Percentiles rank a stretch among this genome's conserved stretches.
phyloP scores from a whole-genome alignment of 2,888 invertebrate species.

The Auanema freiburgensis region DNA sequence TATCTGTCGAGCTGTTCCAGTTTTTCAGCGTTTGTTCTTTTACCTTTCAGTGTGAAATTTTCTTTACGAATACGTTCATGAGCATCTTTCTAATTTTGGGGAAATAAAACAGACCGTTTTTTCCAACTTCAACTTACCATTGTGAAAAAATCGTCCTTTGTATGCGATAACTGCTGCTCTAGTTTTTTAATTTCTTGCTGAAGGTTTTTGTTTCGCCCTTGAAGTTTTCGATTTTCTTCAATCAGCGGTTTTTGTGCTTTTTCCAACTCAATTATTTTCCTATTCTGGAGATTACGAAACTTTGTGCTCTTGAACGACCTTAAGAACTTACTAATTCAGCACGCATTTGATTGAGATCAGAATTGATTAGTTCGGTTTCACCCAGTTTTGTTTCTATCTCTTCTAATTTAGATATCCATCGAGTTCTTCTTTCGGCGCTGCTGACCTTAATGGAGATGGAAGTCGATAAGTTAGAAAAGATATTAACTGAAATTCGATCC shows the following conservation, averaged over 20 bases:
- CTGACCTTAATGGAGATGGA: constrained; percentile 56
- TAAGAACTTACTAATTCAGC: constrained; percentile 55
- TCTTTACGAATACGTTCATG: constrained; percentile 60
- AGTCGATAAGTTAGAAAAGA: constrained; percentile 5
- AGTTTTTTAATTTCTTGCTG: constrained; percentile 49
- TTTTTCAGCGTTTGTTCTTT: constrained; percentile 60
- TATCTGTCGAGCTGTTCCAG: constrained; percentile 60
- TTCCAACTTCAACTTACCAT: constrained; percentile 41
- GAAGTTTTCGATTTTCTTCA: constrained; percentile 56
- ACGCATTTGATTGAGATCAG: constrained; percentile 55
- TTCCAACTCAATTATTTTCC: constrained; percentile 62
- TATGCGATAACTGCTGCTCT: constrained; percentile 54
- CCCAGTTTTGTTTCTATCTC: constrained; percentile 54
- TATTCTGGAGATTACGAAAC: constrained; percentile 49
- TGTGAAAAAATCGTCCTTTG: constrained; percentile 57
- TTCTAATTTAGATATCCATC: constrained; percentile 58
- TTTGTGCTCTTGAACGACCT: not conserved
- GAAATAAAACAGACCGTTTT: not conserved
- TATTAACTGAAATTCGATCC: constrained; percentile 2
- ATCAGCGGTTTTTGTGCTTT: constrained; percentile 57
- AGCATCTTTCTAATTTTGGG: constrained; percentile 50
- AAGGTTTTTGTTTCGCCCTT: constrained; percentile 53
- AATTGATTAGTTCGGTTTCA: constrained; percentile 51
- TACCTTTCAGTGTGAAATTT: constrained; percentile 52
- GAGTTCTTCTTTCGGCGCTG: constrained; percentile 54